Evolutionary conservation across 2,113 vertebrate species (phyloP), one percentile per base, ranked within the genome.

Genomic region (Apeltes quadracus): DNA sequence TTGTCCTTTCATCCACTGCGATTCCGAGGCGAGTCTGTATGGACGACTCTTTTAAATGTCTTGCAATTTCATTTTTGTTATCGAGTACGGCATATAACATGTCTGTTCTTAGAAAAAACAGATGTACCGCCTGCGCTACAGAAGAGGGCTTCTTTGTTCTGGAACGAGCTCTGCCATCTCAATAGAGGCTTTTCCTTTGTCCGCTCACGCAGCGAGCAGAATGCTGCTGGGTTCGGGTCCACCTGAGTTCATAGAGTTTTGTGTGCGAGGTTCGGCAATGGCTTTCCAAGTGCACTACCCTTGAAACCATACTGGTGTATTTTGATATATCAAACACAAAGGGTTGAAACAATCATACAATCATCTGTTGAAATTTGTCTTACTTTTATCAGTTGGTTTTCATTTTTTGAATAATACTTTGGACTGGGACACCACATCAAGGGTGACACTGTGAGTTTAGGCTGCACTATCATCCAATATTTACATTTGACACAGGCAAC

Each of bases 91-190:
- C 23, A 39, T 51, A 23, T 32, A 62, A 41, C 51, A 57, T 34
- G 23, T 67, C 46, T 54, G 29, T 41, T 67, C 34, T 72, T 55
- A n/a, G 5, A n/a, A 41, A 75, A 77, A 65, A 32, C 18, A 25
- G 20, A 62, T 69, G 65, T 38, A 48, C 13, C 74, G 22, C 43
- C 23, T 54, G 20, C 43, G 13, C 25, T 73, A 67, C 32, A 69
- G 51, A 72, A 75, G 64, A 2, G 43, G 11, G 4, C 12, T 34
- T 64, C 18, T 44, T 58, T 74, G 74, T 76, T 79, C 72, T 83
- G 87, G 65, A 14, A 55, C 25, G 65, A 76, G 43, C 51, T 22
- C 23, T 44, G 44, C 53, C 56, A 38, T 75, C 61, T 79, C n/a
- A 79, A 59, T 43, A 51, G 56, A 73, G 5, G 27, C 16, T 16